Evolutionary conservation across 2,797 vertebrate species (phyloP), one percentile per base, ranked within the genome.

Genomic region (Tenualosa ilisha): DNA sequence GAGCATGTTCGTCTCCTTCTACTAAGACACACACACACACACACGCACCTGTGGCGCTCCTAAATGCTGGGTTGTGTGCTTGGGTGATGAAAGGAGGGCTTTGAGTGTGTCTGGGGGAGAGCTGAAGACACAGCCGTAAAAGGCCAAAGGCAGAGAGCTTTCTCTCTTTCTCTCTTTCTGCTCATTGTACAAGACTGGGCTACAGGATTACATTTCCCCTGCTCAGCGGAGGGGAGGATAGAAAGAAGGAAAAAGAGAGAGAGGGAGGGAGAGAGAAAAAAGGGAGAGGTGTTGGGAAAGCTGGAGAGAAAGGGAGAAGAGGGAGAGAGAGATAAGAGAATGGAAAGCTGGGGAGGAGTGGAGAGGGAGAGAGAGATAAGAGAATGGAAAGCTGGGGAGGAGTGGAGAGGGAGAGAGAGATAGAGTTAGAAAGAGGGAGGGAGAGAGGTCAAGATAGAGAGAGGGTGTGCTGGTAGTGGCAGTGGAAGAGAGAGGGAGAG

Each of bases 261-360:
- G 54, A 6, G 54, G 6, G 17, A 22, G 9, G 15, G 24, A 75
- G 68, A 43, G 68, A 75, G 31, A 6, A 75, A 13, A 43, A 4
- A 6, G 68, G 17, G 68, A 11, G 68, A 75, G 31, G 20, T 24
- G 24, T 24, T 4, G 54, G 54, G 17, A n/a, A 3, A 51, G 50
- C 12, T 11, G 50, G 50, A 22, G 54, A 31, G 50, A 65, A 3
- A n/a, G 84, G 84, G 85, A 87, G 87, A 89, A 46, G 54, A 31
- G 53, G 83, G 24, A 81, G 61, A 63, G 22, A n/a, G n/a, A n/a
- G 61, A 1, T 31, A 24, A 68, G 26, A 9, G 12, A 31, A 31
- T 31, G 31, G 63, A 31, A 9, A 68, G 24, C 13, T 8, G 26
- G 24, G 3, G 8, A 63, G 22, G 17, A 20, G 53, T 31, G 31